Percentiles rank a stretch among this genome's conserved stretches.
Evolutionary conservation across 2,888 invertebrate genomes (phyloP).

Genomic region (Diabrotica balteata): DNA sequence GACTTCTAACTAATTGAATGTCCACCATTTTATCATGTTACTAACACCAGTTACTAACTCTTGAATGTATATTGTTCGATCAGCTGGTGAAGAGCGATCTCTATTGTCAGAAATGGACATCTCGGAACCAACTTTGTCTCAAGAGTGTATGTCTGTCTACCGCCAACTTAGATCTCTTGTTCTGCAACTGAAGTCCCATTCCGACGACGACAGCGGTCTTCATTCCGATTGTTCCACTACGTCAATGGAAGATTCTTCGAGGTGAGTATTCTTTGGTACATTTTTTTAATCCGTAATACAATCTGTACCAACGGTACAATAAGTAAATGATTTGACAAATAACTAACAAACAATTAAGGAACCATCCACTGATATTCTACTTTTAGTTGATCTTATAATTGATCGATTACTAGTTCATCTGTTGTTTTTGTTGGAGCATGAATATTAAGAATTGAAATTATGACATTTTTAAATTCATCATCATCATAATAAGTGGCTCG

Average conservation of each 20-base stretch:
- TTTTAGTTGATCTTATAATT: no score
- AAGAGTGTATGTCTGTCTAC: constrained; percentile 74
- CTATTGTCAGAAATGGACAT: constrained; percentile 92
- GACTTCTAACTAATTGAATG: no score
- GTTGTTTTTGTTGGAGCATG: no score
- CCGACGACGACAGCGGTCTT: constrained; percentile 77
- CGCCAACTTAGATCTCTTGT: constrained; percentile 77
- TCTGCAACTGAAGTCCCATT: constrained; percentile 76
- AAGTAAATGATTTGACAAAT: no score
- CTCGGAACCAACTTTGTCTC: constrained; percentile 66
- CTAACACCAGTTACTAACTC: constrained; percentile 36
- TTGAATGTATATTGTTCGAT: constrained; percentile 27
- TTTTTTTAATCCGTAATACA: no score
- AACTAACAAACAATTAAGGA: no score
- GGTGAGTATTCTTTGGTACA: constrained; percentile 37
- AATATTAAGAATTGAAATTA: no score
- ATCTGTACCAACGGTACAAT: no score
- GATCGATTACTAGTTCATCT: no score
- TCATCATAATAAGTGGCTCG: no score
- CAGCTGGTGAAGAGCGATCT: constrained; percentile 65
- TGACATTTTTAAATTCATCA: no score
- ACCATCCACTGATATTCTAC: no score
- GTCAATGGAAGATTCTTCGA: constrained; percentile 64
- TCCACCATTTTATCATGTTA: constrained; percentile 10
- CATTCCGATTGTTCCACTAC: constrained; percentile 75